Conservation (phyloP, 2,888 invertebrate species). For the Opisthograptis luteolata region DNA sequence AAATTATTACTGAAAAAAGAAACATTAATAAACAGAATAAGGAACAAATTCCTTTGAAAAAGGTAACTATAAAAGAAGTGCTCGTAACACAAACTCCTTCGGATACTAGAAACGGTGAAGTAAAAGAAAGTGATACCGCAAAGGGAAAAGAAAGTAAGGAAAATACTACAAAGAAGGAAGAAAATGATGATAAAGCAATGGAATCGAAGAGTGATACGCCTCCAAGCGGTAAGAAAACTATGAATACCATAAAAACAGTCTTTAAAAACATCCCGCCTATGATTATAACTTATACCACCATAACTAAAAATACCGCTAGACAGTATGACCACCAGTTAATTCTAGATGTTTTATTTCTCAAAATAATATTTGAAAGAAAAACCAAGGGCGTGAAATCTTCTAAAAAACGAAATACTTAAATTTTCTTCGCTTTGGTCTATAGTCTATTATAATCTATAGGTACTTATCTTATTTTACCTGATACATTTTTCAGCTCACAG, state of each 20-base stretch:
- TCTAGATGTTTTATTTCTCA: no score
- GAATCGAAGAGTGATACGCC: constrained; percentile 19
- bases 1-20: constrained; percentile 47
- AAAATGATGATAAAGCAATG: constrained; percentile 27
- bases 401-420: no score
- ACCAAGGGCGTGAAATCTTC: no score
- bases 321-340: no score
- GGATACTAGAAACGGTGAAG: constrained; percentile 23
- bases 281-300: no score
- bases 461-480: not conserved
- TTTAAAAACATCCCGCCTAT: no score
- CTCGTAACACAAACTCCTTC: constrained; percentile 25
- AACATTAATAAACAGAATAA: constrained; percentile 40
- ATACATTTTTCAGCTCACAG: constrained; percentile 40
- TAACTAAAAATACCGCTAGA: no score
- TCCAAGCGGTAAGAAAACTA: constrained; percentile 26
- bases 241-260: no score
- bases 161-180: constrained; percentile 13
- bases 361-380: no score
- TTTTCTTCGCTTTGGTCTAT: not conserved
- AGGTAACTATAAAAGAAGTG: constrained; percentile 48
- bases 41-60: constrained; percentile 41
- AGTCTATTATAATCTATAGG: no score
- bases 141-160: constrained; percentile 32
- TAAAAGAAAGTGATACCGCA: constrained; percentile 30